Conservation (phyloP, 2,888 invertebrate genomes). For the Cheilosia grossa region DNA sequence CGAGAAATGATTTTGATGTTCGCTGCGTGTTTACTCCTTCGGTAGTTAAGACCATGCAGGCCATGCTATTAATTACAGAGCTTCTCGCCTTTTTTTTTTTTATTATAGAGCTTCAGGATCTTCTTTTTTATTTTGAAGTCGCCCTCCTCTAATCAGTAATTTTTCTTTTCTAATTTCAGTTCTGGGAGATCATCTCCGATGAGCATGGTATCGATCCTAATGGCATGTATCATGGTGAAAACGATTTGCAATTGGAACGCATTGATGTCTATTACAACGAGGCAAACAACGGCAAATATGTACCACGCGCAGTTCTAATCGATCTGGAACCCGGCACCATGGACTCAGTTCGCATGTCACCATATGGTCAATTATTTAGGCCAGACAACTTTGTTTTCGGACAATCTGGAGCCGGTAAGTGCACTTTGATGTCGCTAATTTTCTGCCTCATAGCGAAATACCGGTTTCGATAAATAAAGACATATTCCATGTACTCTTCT, state of each 20-base stretch:
- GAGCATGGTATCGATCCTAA: constrained; percentile 91
- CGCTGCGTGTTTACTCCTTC: too few species aligned
- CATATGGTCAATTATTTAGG: constrained; percentile 91
- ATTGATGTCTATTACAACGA: constrained; percentile 93
- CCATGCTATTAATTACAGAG: too few species aligned
- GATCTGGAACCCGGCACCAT: constrained; percentile 96
- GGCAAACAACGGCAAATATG: constrained; percentile 89
- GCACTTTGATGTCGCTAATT: constrained; percentile 73
- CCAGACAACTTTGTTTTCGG: constrained; percentile 95
- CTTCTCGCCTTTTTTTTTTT: too few species aligned
- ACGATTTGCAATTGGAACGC: constrained; percentile 89
- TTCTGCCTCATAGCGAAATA: constrained; percentile 52
- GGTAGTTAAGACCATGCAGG: too few species aligned
- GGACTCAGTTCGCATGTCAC: constrained; percentile 92
- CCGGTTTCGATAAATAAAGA: constrained; percentile 30
- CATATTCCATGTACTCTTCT: constrained; percentile 37
- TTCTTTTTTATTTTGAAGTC: background rate
- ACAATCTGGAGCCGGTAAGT: constrained; percentile 89
- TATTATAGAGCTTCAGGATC: background rate
- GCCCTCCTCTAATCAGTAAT: background rate
- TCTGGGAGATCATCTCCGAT: constrained; percentile 92
- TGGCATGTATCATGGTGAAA: constrained; percentile 89
- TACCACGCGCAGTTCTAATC: constrained; percentile 92
- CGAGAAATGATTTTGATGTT: too few species aligned
- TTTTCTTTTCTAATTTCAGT: constrained; percentile 83